phyloP scores from a whole-genome alignment of 2,888 invertebrate genomes.

The Fragum fragum region DNA sequence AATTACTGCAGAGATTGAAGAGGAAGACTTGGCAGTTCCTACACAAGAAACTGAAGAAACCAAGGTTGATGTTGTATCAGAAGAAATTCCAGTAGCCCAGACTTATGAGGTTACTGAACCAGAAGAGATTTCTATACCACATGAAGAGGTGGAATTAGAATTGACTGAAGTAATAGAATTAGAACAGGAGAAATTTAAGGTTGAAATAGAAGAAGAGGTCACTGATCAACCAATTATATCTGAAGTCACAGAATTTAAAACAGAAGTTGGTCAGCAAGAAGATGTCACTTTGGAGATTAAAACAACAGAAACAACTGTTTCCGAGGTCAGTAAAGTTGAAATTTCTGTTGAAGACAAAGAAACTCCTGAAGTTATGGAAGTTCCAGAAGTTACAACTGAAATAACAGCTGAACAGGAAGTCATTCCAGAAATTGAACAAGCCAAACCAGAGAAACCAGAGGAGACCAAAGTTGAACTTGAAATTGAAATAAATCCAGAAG shows the following conservation, averaged over 20 bases:
- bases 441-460: slow-evolving; percentile 59
- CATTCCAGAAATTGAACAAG: slow-evolving; percentile 54
- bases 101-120: background rate
- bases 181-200: slow-evolving; percentile 40
- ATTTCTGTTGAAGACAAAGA: slow-evolving; percentile 22
- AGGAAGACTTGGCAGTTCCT: slow-evolving; percentile 15
- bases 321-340: slow-evolving; percentile 27
- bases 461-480: slow-evolving; percentile 55
- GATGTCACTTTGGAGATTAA: slow-evolving; percentile 20
- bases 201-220: slow-evolving; percentile 38
- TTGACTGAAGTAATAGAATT: slow-evolving; percentile 16
- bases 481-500: slow-evolving; percentile 49
- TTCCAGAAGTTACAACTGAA: slow-evolving; percentile 40
- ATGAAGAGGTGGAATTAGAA: slow-evolving; percentile 38
- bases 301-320: slow-evolving; percentile 23
- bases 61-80: background rate
- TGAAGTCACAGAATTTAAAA: slow-evolving; percentile 24
- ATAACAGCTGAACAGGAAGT: slow-evolving; percentile 42
- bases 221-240: slow-evolving; percentile 26
- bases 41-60: background rate
- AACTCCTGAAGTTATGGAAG: slow-evolving; percentile 45
- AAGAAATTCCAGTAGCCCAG: background rate
- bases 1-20: slow-evolving; percentile 42
- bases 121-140: background rate
- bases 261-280: slow-evolving; percentile 11